Evolutionary conservation across 2,888 invertebrate species (phyloP).

Genomic region (Nephrotoma flavescens): DNA sequence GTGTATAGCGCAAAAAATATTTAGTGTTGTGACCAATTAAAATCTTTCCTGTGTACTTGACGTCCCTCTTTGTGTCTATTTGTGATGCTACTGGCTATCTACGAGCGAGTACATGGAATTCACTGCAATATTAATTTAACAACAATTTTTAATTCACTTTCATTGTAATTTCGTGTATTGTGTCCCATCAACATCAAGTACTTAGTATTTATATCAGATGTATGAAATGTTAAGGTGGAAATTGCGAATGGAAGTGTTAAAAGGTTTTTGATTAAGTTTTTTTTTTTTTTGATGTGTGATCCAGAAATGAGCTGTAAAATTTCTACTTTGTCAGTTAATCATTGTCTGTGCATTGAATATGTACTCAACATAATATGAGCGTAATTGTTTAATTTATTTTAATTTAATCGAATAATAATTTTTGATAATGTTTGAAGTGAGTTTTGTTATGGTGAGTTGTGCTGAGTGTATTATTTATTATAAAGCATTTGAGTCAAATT

Average conservation of each 20-base stretch:
- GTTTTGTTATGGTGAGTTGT: neutral
- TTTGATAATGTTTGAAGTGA: neutral
- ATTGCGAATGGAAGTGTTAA: neutral
- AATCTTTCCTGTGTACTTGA: neutral
- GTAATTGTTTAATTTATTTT: neutral
- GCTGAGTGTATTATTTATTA: neutral
- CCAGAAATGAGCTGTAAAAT: neutral
- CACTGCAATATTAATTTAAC: neutral
- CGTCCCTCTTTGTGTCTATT: neutral
- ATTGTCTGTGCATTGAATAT: neutral
- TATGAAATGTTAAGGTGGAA: neutral
- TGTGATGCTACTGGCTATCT: neutral
- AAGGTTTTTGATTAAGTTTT: neutral
- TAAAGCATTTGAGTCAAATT: neutral
- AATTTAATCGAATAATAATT: neutral
- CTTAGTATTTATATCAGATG: neutral
- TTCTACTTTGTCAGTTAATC: neutral
- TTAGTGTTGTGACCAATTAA: neutral
- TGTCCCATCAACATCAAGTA: neutral
- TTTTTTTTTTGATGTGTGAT: neutral
- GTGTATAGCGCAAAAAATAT: neutral
- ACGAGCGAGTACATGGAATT: neutral
- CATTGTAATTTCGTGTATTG: neutral
- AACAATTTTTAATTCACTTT: neutral
- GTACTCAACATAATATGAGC: neutral